phyloP scores from a whole-genome alignment of 2,113 vertebrate genomes.

The Monopterus albus region DNA sequence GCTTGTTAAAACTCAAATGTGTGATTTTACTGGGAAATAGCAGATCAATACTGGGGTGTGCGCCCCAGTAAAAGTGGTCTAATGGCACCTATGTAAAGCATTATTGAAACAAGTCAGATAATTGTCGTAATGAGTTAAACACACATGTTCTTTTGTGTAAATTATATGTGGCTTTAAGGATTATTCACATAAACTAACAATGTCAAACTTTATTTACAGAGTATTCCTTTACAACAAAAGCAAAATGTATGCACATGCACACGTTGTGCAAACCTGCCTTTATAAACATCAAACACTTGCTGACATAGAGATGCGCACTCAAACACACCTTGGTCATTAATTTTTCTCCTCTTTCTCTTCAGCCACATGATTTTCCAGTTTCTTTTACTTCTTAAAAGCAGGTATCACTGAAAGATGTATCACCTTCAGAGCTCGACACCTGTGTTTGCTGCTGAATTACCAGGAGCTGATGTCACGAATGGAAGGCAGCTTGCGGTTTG shows the following conservation, averaged over 20 bases:
- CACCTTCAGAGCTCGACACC: conserved; percentile 59
- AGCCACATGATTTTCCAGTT: too few relatives aligned
- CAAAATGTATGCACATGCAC: background rate
- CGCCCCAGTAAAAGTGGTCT: too few relatives aligned
- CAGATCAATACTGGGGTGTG: too few relatives aligned
- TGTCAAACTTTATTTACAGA: background rate
- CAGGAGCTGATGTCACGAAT: conserved; percentile 66
- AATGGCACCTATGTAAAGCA: too few relatives aligned
- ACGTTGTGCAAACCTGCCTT: background rate
- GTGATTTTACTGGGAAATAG: too few relatives aligned
- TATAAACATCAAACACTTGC: too few relatives aligned
- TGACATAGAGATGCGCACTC: too few relatives aligned
- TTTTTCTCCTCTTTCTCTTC: background rate
- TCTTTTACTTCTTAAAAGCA: background rate
- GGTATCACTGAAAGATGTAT: conserved; percentile 3
- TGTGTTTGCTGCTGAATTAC: conserved; percentile 70
- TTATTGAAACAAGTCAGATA: background rate
- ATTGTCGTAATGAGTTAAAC: background rate
- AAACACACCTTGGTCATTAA: too few relatives aligned
- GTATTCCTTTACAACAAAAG: background rate
- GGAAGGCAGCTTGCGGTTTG: conserved; percentile 56
- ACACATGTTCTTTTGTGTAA: background rate
- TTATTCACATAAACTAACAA: background rate
- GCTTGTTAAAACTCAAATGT: too few relatives aligned
- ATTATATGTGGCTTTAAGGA: background rate